Percentiles rank a stretch among this genome's conserved stretches.
Evolutionary conservation across 1,140 invertebrate genomes (phyloP).

Genomic region (Drosophila chauvacae): DNA sequence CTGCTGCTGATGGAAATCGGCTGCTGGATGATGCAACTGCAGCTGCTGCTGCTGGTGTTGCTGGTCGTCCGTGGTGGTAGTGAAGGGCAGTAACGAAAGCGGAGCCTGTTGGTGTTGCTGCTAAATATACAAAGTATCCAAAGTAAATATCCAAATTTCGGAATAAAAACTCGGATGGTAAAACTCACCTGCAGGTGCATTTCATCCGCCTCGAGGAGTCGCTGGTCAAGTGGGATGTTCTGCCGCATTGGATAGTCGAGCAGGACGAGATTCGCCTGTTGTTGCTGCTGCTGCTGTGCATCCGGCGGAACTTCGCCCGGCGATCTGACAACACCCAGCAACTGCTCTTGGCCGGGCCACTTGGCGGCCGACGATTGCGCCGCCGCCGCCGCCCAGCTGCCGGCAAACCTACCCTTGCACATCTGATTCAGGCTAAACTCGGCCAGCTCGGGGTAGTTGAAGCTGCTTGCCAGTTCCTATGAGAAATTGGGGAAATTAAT

Average conservation of each 20-base stretch:
- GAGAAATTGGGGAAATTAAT: too few species aligned
- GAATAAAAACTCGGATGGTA: not conserved
- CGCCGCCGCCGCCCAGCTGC: slow-evolving; percentile 60
- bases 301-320: slow-evolving; percentile 64
- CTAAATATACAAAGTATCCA: not conserved
- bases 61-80: slow-evolving; percentile 71
- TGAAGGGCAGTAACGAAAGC: slow-evolving; percentile 69
- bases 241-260: slow-evolving; percentile 78
- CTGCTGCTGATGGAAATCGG: slow-evolving; percentile 64
- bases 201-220: slow-evolving; percentile 70
- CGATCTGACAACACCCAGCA: slow-evolving; percentile 65
- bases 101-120: slow-evolving; percentile 81
- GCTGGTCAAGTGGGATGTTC: slow-evolving; percentile 63
- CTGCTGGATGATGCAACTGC: slow-evolving; percentile 85
- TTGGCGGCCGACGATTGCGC: slow-evolving; percentile 64
- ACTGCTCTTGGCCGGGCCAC: slow-evolving; percentile 74
- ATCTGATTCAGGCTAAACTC: slow-evolving; percentile 82
- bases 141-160: not conserved
- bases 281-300: slow-evolving; percentile 53
- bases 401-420: slow-evolving; percentile 78
- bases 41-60: slow-evolving; percentile 61
- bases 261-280: slow-evolving; percentile 77
- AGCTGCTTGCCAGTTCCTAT: slow-evolving; percentile 75
- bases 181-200: slow-evolving; percentile 67
- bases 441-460: slow-evolving; percentile 77